Evolutionary conservation across 2,113 vertebrate species (phyloP).

Genomic region (Oostethus manadensis): DNA sequence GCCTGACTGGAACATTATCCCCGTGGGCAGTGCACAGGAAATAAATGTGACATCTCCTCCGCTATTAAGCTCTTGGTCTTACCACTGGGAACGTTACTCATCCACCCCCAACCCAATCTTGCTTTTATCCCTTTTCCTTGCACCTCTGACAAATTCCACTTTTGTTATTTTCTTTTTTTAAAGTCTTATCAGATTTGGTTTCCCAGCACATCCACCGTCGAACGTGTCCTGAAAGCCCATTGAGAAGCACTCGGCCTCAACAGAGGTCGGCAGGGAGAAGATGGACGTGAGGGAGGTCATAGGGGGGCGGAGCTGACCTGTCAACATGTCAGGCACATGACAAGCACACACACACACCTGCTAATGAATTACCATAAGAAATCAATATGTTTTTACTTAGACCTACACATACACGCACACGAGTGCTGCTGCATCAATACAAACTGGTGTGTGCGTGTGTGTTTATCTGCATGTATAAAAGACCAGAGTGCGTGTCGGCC

Average conservation of each 20-base stretch:
- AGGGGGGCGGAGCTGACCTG: constrained; percentile 61
- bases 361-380: constrained; percentile 24
- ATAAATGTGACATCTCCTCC: constrained; percentile 60
- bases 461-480: constrained; percentile 13
- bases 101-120: constrained; percentile 31
- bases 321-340: constrained; percentile 66
- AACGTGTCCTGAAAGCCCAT: constrained; percentile 47
- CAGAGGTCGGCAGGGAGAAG: constrained; percentile 62
- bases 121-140: constrained; percentile 35
- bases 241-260: constrained; percentile 68
- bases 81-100: constrained; percentile 1
- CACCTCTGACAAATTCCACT: constrained; percentile 22
- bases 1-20: constrained; percentile 45
- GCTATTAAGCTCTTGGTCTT: too few relatives aligned
- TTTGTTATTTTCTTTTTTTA: constrained; percentile 11
- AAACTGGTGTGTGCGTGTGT: constrained; percentile 25
- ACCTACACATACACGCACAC: constrained; percentile 10
- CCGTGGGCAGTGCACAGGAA: constrained; percentile 52
- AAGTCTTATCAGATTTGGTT: constrained; percentile 16
- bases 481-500: constrained; percentile 26
- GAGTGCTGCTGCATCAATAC: constrained; percentile 37
- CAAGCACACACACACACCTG: constrained; percentile 31
- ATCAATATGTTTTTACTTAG: constrained; percentile 20
- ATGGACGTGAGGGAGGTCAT: neutral
- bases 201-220: constrained; percentile 46